phyloP scores from a whole-genome alignment of 2,113 vertebrate genomes.

The Gobiocypris rarus region DNA sequence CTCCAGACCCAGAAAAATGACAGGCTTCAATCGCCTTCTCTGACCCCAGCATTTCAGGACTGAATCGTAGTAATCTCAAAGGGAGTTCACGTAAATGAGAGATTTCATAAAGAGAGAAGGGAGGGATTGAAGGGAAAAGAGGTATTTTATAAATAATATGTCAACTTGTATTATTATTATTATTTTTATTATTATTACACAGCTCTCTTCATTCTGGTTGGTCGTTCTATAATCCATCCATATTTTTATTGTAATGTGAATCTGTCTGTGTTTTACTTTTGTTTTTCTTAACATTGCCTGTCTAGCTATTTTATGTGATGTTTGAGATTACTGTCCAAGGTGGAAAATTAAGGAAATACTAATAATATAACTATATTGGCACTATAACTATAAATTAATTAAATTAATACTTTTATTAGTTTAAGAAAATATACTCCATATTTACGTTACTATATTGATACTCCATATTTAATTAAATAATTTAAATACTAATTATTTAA shows the following conservation, averaged over 20 bases:
- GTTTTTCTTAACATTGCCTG: too few relatives aligned
- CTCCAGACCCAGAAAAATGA: constrained; percentile 69
- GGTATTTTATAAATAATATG: constrained; percentile 44
- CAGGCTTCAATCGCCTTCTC: constrained; percentile 65
- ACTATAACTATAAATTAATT: neutral
- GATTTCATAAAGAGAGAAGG: constrained; percentile 55
- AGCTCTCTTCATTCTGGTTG: neutral
- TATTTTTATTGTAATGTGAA: too few relatives aligned
- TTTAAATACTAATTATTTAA: too few relatives aligned
- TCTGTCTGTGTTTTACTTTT: too few relatives aligned
- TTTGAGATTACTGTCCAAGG: too few relatives aligned
- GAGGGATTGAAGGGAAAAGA: constrained; percentile 44
- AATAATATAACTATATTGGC: neutral
- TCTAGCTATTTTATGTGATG: too few relatives aligned
- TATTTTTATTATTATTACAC: neutral
- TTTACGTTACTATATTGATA: neutral
- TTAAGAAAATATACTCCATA: neutral
- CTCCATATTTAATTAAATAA: neutral
- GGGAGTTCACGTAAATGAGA: constrained; percentile 50
- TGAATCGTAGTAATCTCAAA: constrained; percentile 68
- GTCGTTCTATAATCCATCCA: neutral
- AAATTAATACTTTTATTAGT: neutral
- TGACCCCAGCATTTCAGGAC: constrained; percentile 72
- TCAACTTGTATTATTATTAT: constrained; percentile 29
- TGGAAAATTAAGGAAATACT: too few relatives aligned